Base-by-base conservation (phyloP, 2,113 vertebrate genomes). In the Corythornis madagascariensis region DNA sequence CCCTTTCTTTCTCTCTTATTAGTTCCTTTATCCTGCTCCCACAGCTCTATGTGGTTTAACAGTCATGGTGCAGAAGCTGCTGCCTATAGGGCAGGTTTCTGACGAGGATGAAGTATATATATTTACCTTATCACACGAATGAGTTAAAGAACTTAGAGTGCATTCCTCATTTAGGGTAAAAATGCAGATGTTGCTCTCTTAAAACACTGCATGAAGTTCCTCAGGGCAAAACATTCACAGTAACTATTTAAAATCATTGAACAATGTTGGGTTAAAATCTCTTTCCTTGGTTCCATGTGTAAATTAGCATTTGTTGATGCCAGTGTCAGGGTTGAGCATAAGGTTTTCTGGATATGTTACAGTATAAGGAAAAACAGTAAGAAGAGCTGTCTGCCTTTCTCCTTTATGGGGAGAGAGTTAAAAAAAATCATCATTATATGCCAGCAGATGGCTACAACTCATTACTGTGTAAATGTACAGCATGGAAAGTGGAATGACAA, bases 361-460 rank as follows among this genome's bases (percentile, higher is more conserved):
- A 29, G 3, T 75, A 93, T 47, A 77, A 95, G 92, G 47, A 79
- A 87, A 87, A 86, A 74, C 87, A 90, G 6, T 22, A 94, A 84
- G 83, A 94, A 84, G 80, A 53, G 70, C 35, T 1, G 53, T 47
- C n/a, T 90, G 75, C 76, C 90, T 89, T 80, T 69, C 92, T 85
- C 57, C 82, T 94, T 95, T 91, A 76, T 55, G 71, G 31, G 71
- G 50, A 93, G 77, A 56, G 73, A 63, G 4, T 2, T 2, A 21
- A 33, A 28, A 29, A 66, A 33, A 7, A 13, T 7, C 52, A 94
- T 57, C 47, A 89, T 95, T 96, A 90, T 79, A 72, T 85, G 92
- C 88, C 83, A 88, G 95, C 97, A 98, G 97, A 97, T 97, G 97
- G 96, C 91, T 96, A 86, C 80, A 86, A 64, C 95, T 97, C 95